These are phyloP conservation scores for Calameuta pallipes DNA, from an alignment of 2,888 invertebrate genomes.

Conservation along the genomic window DNA sequence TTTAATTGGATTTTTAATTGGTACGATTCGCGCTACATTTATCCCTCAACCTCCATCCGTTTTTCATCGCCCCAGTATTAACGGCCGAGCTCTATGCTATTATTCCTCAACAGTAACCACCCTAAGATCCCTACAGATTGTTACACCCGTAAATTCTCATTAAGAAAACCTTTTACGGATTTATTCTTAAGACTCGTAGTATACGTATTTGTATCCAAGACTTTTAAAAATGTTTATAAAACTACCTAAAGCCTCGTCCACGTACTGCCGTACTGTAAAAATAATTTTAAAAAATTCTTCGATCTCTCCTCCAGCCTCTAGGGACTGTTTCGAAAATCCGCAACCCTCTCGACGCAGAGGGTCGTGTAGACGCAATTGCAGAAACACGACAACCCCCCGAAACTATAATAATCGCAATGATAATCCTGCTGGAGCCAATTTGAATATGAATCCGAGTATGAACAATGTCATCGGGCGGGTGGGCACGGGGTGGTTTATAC, in stretches of 20 bases:
- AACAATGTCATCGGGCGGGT: slow-evolving; percentile 61
- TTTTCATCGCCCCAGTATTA: slow-evolving; percentile 2
- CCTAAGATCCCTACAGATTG: slow-evolving; percentile 9
- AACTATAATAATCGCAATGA: slow-evolving; percentile 62
- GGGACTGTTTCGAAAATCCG: background rate
- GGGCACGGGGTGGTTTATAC: slow-evolving; percentile 48
- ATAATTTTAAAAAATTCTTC: background rate
- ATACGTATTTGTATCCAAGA: background rate
- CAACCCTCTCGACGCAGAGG: background rate
- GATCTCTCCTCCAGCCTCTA: background rate
- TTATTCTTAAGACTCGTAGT: background rate
- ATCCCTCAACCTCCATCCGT: slow-evolving; percentile 36
- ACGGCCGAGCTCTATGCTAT: slow-evolving; percentile 10
- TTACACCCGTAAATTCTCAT: slow-evolving; percentile 26
- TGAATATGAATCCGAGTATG: slow-evolving; percentile 66
- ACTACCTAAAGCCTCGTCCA: background rate
- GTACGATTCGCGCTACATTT: slow-evolving; percentile 59
- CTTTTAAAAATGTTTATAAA: background rate
- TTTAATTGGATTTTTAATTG: slow-evolving; percentile 66
- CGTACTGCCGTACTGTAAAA: background rate
- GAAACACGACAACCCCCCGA: slow-evolving; percentile 27
- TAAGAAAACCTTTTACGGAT: slow-evolving; percentile 8
- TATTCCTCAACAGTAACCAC: slow-evolving; percentile 13
- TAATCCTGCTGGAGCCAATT: slow-evolving; percentile 55
- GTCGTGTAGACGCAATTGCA: background rate